These are phyloP conservation scores for Blastomussa wellsi DNA, from an alignment of 92 coral and sea anemone genomes.

Conservation along the genomic window DNA sequence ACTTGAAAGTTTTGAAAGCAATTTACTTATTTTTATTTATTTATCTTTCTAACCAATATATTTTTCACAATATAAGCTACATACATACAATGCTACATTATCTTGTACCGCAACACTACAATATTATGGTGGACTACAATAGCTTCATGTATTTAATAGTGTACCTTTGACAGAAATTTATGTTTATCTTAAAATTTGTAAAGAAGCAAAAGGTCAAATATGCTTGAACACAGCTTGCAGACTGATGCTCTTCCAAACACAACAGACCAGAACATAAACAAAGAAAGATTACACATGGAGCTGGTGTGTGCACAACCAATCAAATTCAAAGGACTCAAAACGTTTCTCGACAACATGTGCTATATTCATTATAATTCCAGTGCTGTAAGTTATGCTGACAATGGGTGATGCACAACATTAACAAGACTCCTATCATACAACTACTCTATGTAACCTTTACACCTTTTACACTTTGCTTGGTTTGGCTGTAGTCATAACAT, in stretches of 20 bases:
- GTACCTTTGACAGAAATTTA: conserved; percentile 10
- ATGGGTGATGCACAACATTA: background rate
- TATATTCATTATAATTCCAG: conserved; percentile 20
- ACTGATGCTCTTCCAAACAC: background rate
- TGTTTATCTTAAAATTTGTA: background rate
- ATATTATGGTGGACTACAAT: no score
- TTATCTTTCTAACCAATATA: no score
- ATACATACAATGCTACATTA: no score
- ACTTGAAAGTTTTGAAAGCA: conserved; percentile 1
- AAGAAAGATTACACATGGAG: background rate
- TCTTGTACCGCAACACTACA: no score
- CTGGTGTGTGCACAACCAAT: background rate
- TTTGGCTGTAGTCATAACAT: background rate
- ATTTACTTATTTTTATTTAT: no score
- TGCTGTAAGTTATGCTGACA: conserved; percentile 14
- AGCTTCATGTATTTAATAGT: no score
- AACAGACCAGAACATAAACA: background rate
- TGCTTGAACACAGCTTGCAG: background rate
- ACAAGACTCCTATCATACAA: conserved; percentile 3
- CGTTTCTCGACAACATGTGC: background rate
- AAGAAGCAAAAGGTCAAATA: background rate
- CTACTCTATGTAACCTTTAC: conserved; percentile 17
- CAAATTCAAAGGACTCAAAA: background rate
- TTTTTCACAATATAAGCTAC: no score
- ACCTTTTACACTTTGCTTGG: background rate